A percentile compares a stretch with the other conserved stretches of the same genome.
Conservation (phyloP, 2,113 vertebrate genomes). For the Rana temporaria region DNA sequence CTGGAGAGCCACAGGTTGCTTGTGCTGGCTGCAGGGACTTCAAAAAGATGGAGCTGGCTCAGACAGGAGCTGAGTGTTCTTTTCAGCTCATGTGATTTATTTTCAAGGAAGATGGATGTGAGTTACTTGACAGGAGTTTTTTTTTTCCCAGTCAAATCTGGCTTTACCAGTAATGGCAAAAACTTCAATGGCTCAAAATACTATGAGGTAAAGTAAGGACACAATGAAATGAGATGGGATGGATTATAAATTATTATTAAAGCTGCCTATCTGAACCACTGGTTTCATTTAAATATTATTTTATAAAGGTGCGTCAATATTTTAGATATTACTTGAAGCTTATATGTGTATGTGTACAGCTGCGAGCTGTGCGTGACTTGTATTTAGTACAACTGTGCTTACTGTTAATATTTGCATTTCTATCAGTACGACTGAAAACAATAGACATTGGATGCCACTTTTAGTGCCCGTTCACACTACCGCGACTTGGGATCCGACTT, state of each 20-base stretch:
- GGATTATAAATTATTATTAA: not conserved
- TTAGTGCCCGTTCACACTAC: too few species aligned
- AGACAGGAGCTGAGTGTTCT: slow-evolving; percentile 50
- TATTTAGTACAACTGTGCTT: too few species aligned
- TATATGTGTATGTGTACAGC: too few species aligned
- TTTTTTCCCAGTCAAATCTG: not conserved
- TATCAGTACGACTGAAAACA: too few species aligned
- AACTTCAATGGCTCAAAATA: not conserved
- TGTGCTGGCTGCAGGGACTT: slow-evolving; percentile 57
- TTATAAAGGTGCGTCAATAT: not conserved
- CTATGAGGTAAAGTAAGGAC: not conserved
- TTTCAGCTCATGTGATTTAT: not conserved
- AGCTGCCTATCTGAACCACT: not conserved
- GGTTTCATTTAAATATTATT: not conserved
- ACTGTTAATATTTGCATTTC: too few species aligned
- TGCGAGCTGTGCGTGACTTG: too few species aligned
- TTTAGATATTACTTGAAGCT: too few species aligned
- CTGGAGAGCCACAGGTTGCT: not conserved
- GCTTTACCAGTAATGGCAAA: not conserved
- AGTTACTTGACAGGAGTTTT: slow-evolving; percentile 28
- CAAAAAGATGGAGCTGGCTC: slow-evolving; percentile 69
- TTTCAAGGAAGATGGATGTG: not conserved
- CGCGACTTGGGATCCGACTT: too few species aligned
- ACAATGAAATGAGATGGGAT: not conserved
- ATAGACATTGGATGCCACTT: too few species aligned